Base-by-base conservation (phyloP, 1,140 invertebrate species). In the Lordiphosa clarofinis region DNA sequence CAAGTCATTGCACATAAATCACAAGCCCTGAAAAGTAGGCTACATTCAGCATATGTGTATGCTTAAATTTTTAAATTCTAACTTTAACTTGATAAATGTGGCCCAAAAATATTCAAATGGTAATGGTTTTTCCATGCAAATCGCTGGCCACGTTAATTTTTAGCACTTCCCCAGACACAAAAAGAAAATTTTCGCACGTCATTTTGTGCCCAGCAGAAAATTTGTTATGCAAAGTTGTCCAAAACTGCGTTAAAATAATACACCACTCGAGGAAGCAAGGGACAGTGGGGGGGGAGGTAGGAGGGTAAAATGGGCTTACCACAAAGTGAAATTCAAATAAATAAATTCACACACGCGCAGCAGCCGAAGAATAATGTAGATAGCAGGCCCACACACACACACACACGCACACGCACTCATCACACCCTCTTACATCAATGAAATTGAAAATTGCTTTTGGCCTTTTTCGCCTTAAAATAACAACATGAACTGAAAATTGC, bases 291-390 rank as follows among this genome's bases (percentile, higher is more conserved):
- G 8, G 10, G 7, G 5, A 13, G 13, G 9, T 19, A 2, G 1
- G 9, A 39, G 37, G 11, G 31, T 12, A 36, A 63, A 11, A 40
- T 15, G 35, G 19, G 46, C 46, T 64, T 78, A 71, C 78, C 73
- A 63, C 78, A 82, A 67, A 73, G 78, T 84, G 65, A 86, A 84
- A 86, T 73, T 84, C 78, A 79, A 84, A 73, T 86, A 84, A 78
- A 84, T 70, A 84, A 62, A 78, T 69, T 71, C 67, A 63, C 58
- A 73, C 68, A 78, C 73, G 69, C 68, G 56, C 70, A 48, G 49
- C 40, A 52, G 21, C 40, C 37, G 50, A 44, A 43, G 37, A 53
- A 50, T 55, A 42, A 57, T 35, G 60, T 13, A 65, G 28, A 54
- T 15, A 31, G 42, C 24, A 33, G 38, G 52, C 36, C 38, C 50